Percentiles rank a stretch among this genome's conserved stretches.
Conservation (phyloP, 1,140 invertebrate genomes). For the Arion vulgaris region DNA sequence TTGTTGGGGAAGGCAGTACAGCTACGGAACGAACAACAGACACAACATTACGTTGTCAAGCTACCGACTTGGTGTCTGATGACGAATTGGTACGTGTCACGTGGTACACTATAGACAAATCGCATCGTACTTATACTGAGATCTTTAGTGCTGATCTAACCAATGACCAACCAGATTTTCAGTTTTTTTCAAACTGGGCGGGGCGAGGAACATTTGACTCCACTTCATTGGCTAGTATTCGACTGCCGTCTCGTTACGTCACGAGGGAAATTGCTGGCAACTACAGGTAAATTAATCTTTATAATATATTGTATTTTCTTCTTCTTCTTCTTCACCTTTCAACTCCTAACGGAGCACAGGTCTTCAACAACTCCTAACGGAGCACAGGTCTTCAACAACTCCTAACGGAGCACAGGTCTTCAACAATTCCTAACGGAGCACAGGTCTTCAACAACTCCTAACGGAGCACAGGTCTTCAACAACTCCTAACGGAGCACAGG, state of each 20-base stretch:
- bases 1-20: constrained; percentile 6
- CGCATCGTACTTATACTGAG: not conserved
- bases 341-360: no score
- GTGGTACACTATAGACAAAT: not conserved
- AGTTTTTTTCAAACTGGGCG: constrained; percentile 11
- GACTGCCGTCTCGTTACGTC: constrained; percentile 12
- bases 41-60: constrained; percentile 11
- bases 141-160: constrained; percentile 26
- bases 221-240: not conserved
- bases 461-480: no score
- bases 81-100: constrained; percentile 29
- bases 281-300: constrained; percentile 26
- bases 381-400: no score
- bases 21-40: constrained; percentile 11
- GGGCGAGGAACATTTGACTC: constrained; percentile 12
- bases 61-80: not conserved
- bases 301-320: no score
- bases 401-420: no score
- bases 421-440: no score
- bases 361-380: no score
- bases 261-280: not conserved
- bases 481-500: no score
- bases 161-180: constrained; percentile 1
- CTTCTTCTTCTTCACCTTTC: no score
- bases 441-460: no score